Percentiles rank a stretch among this genome's conserved stretches.
Evolutionary conservation across 1,140 invertebrate genomes (phyloP).

Genomic region (Heterodera schachtii): DNA sequence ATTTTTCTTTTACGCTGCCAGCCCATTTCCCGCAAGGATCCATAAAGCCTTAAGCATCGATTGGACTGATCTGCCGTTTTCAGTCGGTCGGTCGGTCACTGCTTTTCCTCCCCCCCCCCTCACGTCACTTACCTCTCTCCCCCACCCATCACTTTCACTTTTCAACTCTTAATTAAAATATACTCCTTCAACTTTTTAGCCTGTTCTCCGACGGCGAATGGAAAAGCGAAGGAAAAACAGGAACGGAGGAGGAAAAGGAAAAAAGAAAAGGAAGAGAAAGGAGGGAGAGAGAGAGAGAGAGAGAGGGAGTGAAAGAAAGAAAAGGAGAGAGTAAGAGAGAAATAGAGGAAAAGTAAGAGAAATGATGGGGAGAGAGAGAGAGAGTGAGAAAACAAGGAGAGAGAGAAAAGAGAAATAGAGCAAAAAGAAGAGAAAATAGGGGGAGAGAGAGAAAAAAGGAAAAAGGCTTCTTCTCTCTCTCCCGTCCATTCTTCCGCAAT

Average conservation of each 20-base stretch:
- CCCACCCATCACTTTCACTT: background rate
- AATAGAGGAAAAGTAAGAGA: too few relatives aligned
- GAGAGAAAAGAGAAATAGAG: too few relatives aligned
- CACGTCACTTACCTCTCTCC: background rate
- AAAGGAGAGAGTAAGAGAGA: too few relatives aligned
- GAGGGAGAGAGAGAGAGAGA: background rate
- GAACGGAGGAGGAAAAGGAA: background rate
- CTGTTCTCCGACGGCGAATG: background rate
- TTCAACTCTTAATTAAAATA: constrained; percentile 17
- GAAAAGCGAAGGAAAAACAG: background rate
- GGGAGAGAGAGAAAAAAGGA: too few relatives aligned
- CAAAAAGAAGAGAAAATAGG: too few relatives aligned
- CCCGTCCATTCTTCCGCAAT: too few relatives aligned
- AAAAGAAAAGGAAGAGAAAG: background rate
- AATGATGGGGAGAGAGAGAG: too few relatives aligned
- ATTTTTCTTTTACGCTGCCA: background rate
- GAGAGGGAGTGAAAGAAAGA: background rate
- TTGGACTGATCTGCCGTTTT: background rate
- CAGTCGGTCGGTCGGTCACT: background rate
- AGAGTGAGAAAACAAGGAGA: too few relatives aligned
- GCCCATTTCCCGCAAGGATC: background rate
- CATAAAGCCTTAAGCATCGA: background rate
- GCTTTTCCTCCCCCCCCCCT: background rate
- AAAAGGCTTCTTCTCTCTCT: too few relatives aligned
- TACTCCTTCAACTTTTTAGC: background rate